Percentiles rank a stretch among this genome's conserved stretches.
phyloP scores from a whole-genome alignment of 2,113 vertebrate species.

The Siniperca knerii region DNA sequence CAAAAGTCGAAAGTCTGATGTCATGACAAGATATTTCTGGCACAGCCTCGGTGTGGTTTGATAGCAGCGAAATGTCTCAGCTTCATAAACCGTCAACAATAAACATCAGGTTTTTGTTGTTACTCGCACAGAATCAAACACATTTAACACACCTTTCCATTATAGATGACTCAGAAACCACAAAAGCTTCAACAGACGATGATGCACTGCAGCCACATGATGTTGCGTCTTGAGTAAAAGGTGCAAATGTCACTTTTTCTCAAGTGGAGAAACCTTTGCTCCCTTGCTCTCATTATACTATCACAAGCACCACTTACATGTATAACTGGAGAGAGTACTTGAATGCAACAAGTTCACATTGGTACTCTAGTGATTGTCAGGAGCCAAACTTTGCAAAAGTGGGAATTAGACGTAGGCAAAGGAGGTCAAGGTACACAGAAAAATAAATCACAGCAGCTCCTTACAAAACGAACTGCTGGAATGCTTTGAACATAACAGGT shows the following conservation, averaged over 20 bases:
- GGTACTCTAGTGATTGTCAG: background rate
- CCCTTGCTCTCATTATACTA: constrained; percentile 25
- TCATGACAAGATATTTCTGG: constrained; percentile 65
- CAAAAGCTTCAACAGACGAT: background rate
- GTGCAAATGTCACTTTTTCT: constrained; percentile 43
- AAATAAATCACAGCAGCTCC: constrained; percentile 2
- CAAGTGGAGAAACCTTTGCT: constrained; percentile 17
- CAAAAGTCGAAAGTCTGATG: constrained; percentile 50
- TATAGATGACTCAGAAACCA: constrained; percentile 32
- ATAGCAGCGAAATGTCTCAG: constrained; percentile 28
- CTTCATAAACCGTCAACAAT: constrained; percentile 20
- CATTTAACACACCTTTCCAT: constrained; percentile 26
- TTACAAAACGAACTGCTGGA: constrained; percentile 8
- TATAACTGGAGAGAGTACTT: constrained; percentile 7
- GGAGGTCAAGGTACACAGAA: constrained; percentile 14
- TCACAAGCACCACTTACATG: constrained; percentile 4
- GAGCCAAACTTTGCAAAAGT: background rate
- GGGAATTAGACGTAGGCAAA: background rate
- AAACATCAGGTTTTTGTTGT: constrained; percentile 41
- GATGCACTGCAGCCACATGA: constrained; percentile 23
- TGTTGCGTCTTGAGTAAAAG: constrained; percentile 33
- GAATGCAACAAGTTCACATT: constrained; percentile 3
- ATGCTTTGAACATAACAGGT: constrained; percentile 8
- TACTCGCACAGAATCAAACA: constrained; percentile 29
- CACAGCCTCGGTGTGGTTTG: constrained; percentile 20